phyloP scores from a whole-genome alignment of 2,113 vertebrate species.

The Phylloscopus trochiloides region DNA sequence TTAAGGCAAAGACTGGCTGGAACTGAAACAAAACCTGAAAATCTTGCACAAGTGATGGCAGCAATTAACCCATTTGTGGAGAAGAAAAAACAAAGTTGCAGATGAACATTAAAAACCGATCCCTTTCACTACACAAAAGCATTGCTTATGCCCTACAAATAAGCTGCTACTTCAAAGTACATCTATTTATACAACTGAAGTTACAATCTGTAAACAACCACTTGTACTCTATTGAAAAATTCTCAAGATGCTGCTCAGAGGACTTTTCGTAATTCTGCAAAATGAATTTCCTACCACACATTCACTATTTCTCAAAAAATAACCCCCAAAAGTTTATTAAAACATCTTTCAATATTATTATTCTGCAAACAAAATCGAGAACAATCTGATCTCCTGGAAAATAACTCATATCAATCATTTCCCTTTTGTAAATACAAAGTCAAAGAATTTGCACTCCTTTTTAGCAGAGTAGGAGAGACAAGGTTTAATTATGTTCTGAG shows the following conservation, averaged over 20 bases:
- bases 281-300: not conserved
- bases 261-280: not conserved
- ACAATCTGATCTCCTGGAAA: not conserved
- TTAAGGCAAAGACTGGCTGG: not conserved
- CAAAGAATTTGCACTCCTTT: not conserved
- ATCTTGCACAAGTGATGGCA: not conserved
- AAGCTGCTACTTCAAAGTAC: not conserved
- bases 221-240: not conserved
- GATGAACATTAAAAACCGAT: not conserved
- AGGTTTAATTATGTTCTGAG: not conserved
- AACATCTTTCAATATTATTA: not conserved
- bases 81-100: not conserved
- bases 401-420: not conserved
- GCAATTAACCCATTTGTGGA: not conserved
- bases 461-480: not conserved
- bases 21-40: not conserved
- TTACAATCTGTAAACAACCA: not conserved
- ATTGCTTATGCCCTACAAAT: not conserved
- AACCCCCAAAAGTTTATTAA: not conserved
- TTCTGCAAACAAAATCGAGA: not conserved
- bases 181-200: not conserved
- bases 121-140: not conserved
- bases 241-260: not conserved
- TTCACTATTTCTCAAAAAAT: not conserved
- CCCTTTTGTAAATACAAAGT: not conserved